phyloP scores from a whole-genome alignment of 2,113 vertebrate genomes.

The Anarrhichthys ocellatus region DNA sequence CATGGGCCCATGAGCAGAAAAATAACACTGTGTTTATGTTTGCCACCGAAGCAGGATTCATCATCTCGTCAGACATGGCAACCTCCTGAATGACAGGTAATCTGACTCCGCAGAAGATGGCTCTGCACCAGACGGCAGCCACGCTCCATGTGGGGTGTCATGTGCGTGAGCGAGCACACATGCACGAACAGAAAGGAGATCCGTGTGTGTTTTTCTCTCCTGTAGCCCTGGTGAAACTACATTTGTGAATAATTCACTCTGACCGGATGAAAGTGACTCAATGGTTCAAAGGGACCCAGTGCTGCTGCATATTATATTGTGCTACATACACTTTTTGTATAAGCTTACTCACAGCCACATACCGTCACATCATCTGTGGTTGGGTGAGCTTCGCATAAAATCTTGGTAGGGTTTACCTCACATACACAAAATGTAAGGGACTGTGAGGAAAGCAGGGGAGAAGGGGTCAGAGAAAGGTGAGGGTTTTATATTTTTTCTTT shows the following conservation, averaged over 20 bases:
- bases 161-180: background rate
- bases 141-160: background rate
- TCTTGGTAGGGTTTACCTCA: conserved; percentile 29
- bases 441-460: background rate
- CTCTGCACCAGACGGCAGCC: conserved; percentile 48
- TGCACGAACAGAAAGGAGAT: background rate
- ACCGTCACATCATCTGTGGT: conserved; percentile 14
- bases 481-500: background rate
- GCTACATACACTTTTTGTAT: background rate
- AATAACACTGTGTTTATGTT: conserved; percentile 39
- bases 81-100: conserved; percentile 53
- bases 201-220: conserved; percentile 29
- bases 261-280: conserved; percentile 29
- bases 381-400: background rate
- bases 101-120: conserved; percentile 27
- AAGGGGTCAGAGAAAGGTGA: background rate
- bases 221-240: conserved; percentile 19
- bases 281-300: background rate
- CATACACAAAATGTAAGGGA: conserved; percentile 15
- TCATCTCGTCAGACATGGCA: conserved; percentile 35
- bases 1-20: conserved; percentile 10
- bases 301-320: conserved; percentile 19
- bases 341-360: background rate
- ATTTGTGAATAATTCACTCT: conserved; percentile 46
- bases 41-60: conserved; percentile 12